Percentiles rank a stretch among this genome's conserved stretches.
Evolutionary conservation across 1,140 invertebrate species (phyloP).

Genomic region (Neuroterus valhalla): DNA sequence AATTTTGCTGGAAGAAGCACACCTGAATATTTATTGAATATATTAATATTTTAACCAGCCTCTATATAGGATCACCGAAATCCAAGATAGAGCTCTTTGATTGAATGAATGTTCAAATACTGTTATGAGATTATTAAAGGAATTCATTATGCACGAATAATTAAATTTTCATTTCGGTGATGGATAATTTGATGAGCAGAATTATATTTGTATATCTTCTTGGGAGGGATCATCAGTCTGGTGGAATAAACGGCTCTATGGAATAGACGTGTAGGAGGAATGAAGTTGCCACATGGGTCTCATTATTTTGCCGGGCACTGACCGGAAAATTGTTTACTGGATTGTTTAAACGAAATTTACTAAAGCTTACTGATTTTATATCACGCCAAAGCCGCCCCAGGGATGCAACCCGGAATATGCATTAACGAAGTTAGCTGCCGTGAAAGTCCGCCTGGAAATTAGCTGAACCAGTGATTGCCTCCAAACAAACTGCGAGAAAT

Average conservation of each 20-base stretch:
- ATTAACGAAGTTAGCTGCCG: slow-evolving; percentile 72
- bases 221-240: slow-evolving; percentile 20
- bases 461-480: slow-evolving; percentile 64
- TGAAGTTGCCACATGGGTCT: slow-evolving; percentile 67
- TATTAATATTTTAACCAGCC: no score
- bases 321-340: slow-evolving; percentile 75
- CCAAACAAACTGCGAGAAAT: slow-evolving; percentile 41
- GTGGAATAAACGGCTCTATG: slow-evolving; percentile 50
- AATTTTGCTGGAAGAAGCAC: no score
- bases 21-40: no score
- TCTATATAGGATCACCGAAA: no score
- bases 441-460: slow-evolving; percentile 65
- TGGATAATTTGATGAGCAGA: no score
- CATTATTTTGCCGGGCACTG: slow-evolving; percentile 73
- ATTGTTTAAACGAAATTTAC: slow-evolving; percentile 76
- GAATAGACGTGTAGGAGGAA: slow-evolving; percentile 54
- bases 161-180: no score
- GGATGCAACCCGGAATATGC: slow-evolving; percentile 71
- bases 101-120: no score
- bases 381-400: slow-evolving; percentile 70
- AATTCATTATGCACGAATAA: no score
- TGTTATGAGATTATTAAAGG: no score
- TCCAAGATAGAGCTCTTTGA: no score
- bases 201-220: background rate
- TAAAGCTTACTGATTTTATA: slow-evolving; percentile 76